Evolutionary conservation across 2,113 vertebrate genomes (phyloP).

Genomic region (Cynocephalus volans): DNA sequence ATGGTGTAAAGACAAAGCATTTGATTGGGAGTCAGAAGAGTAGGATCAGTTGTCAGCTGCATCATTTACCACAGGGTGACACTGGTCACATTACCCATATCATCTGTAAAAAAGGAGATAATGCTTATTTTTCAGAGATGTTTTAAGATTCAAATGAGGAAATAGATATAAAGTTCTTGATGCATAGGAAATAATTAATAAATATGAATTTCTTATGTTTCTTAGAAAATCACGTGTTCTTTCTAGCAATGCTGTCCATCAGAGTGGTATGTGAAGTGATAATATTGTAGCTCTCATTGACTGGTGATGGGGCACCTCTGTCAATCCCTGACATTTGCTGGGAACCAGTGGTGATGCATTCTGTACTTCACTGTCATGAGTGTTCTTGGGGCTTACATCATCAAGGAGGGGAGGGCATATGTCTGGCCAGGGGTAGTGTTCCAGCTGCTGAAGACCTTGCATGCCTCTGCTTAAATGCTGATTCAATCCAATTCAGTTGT

Average conservation of each 20-base stretch:
- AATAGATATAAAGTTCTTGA: background rate
- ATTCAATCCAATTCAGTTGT: background rate
- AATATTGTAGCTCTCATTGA: background rate
- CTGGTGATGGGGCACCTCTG: background rate
- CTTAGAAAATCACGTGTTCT: background rate
- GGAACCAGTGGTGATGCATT: background rate
- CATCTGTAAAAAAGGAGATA: background rate
- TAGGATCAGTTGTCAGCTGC: background rate
- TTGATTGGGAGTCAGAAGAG: background rate
- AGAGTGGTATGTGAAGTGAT: background rate
- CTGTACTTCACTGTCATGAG: background rate
- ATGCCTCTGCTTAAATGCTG: background rate
- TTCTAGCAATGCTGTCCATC: background rate
- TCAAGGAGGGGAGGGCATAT: background rate
- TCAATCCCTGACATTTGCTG: background rate
- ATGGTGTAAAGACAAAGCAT: background rate
- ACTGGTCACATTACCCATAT: background rate
- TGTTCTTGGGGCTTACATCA: background rate
- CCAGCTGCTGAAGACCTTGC: background rate
- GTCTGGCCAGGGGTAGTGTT: background rate
- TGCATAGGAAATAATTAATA: background rate
- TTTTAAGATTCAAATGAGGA: slow-evolving; percentile 9
- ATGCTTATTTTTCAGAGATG: background rate
- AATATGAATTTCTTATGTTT: background rate
- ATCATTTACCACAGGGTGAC: background rate